phyloP scores from a whole-genome alignment of 2,797 vertebrate species.

The Lithobates pipiens region DNA sequence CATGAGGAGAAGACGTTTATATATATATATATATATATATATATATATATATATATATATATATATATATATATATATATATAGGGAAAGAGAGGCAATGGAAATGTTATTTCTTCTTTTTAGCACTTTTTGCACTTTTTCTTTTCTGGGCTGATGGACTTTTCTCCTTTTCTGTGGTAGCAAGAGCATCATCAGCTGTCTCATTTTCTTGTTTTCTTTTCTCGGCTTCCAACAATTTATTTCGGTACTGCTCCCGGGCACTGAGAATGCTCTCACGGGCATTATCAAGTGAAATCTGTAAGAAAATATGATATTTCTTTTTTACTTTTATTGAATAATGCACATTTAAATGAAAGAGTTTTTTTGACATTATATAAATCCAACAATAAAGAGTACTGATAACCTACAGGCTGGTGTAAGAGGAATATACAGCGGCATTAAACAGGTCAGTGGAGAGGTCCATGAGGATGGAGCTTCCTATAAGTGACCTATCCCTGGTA shows the following conservation, averaged over 20 bases:
- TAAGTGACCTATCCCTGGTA: no score
- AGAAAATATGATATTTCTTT: constrained; percentile 55
- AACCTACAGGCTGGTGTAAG: no score
- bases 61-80: no score
- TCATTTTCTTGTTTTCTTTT: constrained; percentile 71
- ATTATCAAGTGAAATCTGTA: constrained; percentile 78
- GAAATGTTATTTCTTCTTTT: constrained; percentile 76
- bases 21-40: no score
- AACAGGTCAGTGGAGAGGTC: no score
- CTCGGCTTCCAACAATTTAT: constrained; percentile 70
- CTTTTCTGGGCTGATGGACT: constrained; percentile 62
- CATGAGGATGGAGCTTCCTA: no score
- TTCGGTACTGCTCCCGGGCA: constrained; percentile 76
- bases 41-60: no score
- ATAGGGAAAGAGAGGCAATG: not conserved
- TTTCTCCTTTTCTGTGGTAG: constrained; percentile 70
- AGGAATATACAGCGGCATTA: no score
- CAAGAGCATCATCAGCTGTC: constrained; percentile 61
- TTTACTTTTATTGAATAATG: not conserved
- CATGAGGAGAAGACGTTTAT: no score
- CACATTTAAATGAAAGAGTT: no score
- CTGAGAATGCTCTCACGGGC: constrained; percentile 68
- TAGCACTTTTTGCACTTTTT: constrained; percentile 69
- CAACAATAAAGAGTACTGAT: no score
- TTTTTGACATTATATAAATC: no score